Percentiles rank a stretch among this genome's conserved stretches.
Conservation (phyloP, 2,797 vertebrate species). For the Euthynnus affinis region DNA sequence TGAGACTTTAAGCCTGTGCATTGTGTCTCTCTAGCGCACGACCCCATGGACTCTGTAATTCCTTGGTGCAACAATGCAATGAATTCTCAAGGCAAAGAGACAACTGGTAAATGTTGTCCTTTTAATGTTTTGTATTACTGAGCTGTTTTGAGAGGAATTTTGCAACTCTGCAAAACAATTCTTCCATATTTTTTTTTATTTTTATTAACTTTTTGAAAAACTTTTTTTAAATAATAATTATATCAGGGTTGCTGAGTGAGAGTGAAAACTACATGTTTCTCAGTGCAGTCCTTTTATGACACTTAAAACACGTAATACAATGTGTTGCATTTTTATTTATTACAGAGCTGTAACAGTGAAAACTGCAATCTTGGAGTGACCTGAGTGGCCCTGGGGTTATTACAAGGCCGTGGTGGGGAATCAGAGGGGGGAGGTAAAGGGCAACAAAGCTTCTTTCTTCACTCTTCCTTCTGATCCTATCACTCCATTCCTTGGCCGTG, state of each 20-base stretch:
- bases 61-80: conserved; percentile 55
- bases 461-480: conserved; percentile 87
- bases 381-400: conserved; percentile 78
- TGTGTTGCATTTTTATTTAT: conserved; percentile 29
- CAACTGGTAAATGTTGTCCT: conserved; percentile 41
- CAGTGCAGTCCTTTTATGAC: not conserved
- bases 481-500: conserved; percentile 84
- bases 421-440: conserved; percentile 66
- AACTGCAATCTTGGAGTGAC: conserved; percentile 64
- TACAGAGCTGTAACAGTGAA: conserved; percentile 44
- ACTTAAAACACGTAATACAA: not conserved
- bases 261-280: not conserved
- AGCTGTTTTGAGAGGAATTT: conserved; percentile 6
- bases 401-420: conserved; percentile 76
- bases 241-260: not conserved
- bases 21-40: conserved; percentile 57
- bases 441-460: conserved; percentile 87
- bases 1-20: conserved; percentile 56
- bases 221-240: not conserved
- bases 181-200: not conserved
- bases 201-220: not conserved
- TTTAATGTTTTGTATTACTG: conserved; percentile 43
- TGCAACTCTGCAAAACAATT: conserved; percentile 22
- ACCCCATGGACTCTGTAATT: conserved; percentile 51
- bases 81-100: conserved; percentile 48